Evolutionary conservation across 92 coral and sea anemone species (phyloP), one percentile per base, ranked within the genome.

Genomic region (Epizoanthus rinbou): DNA sequence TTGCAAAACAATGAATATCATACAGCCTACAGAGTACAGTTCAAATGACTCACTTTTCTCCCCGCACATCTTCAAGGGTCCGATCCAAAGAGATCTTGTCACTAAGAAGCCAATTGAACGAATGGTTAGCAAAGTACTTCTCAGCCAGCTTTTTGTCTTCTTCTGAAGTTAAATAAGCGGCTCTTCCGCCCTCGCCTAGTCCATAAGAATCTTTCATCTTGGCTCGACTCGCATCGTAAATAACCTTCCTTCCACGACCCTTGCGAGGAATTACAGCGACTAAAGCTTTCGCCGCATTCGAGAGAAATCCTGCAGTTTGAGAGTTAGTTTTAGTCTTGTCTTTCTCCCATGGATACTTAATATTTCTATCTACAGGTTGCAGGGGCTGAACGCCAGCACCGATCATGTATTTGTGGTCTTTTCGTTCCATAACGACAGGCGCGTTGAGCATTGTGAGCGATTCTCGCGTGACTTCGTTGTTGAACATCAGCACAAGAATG

Each of bases 61-160:
- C 89, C 37, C 99, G 87, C 17, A 94, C 95, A 37, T 97, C 99
- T 72, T 97, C 92, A 14, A 97, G 85, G 22, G 99, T 97, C 63
- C 99, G 80, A 80, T 97, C 99, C 82, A 94, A 69, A 50, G 99
- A 97, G 17, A 97, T 87, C 73, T 73, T 90, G 82, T 97, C 99
- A 63, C 99, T 97, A 6, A 97, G 85, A 31, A 97, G 91, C 99
- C 99, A 97, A 83, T 97, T 97, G 74, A 97, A 97, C 16, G 99
- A 97, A 66, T 97, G 99, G 66, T 97, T 92, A 17, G 94, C 92
- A 80, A 97, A 94, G 25, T 69, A 87, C 59, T 94, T 88, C 70
- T 97, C 98, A 18, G 99, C 89, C 58, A 90, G 62, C 80, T 94
- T 94, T 80, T 97, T 97, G 54, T 97, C 97, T 56, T 88, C 92